Evolutionary conservation across 2,888 invertebrate species (phyloP).

Genomic region (Willowsia nigromaculata): DNA sequence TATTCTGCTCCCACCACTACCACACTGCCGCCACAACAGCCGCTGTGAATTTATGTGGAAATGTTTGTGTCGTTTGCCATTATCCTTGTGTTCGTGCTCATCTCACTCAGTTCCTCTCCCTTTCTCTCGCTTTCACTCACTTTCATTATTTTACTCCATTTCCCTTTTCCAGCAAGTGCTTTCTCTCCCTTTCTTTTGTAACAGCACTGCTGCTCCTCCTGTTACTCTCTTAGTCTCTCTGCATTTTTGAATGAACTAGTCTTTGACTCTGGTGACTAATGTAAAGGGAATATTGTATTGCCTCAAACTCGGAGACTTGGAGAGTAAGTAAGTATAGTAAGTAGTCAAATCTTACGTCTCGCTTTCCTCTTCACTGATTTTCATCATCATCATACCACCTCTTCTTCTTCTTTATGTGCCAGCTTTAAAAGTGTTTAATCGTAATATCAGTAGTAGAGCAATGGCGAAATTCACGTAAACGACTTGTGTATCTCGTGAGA

Average conservation of each 20-base stretch:
- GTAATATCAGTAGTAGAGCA: too few relatives aligned
- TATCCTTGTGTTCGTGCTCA: neutral
- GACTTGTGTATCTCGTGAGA: neutral
- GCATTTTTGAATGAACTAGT: neutral
- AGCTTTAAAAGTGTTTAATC: neutral
- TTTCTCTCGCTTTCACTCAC: neutral
- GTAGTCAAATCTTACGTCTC: neutral
- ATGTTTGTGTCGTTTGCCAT: conserved; percentile 15
- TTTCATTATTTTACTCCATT: conserved; percentile 4
- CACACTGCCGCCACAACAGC: neutral
- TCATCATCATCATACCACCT: neutral
- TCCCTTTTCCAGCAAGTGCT: neutral
- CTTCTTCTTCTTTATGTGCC: neutral
- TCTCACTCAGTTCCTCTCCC: neutral
- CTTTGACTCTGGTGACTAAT: neutral
- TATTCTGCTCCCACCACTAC: neutral
- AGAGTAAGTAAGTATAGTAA: neutral
- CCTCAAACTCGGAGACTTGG: too few relatives aligned
- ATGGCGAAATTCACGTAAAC: neutral
- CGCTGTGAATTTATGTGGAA: neutral
- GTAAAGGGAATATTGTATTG: too few relatives aligned
- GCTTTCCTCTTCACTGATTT: conserved; percentile 5
- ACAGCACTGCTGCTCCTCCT: too few relatives aligned
- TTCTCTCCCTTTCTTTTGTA: neutral
- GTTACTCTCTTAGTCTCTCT: neutral